A percentile compares a stretch with the other conserved stretches of the same genome.
Evolutionary conservation across 2,888 invertebrate species (phyloP).

Genomic region (Tromatobia lineatoria): DNA sequence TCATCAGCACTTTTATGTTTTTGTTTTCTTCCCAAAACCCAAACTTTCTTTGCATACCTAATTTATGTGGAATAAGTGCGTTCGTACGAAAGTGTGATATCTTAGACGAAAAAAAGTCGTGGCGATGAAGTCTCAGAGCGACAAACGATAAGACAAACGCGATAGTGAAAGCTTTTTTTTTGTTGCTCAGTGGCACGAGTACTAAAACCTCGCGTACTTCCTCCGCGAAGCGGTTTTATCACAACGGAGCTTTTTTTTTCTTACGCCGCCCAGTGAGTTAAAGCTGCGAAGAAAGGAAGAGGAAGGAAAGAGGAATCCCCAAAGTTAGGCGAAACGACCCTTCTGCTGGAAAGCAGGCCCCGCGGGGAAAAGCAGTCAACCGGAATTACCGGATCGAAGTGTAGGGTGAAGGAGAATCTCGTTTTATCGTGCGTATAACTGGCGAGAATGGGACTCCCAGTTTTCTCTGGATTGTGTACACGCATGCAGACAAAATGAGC

Average conservation of each 20-base stretch:
- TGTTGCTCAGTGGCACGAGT: background rate
- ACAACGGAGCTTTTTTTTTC: conserved; percentile 18
- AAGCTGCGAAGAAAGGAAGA: conserved; percentile 17
- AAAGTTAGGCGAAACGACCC: conserved; percentile 35
- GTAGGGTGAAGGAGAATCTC: conserved; percentile 23
- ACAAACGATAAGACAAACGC: conserved; percentile 22
- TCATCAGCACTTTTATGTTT: background rate
- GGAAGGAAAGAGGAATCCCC: conserved; percentile 31
- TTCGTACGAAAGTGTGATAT: background rate
- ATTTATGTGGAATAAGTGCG: conserved; percentile 19
- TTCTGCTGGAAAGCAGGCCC: background rate
- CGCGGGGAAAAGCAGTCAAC: conserved; percentile 28
- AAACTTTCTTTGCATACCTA: conserved; percentile 9
- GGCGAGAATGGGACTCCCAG: conserved; percentile 29
- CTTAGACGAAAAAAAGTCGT: conserved; percentile 8
- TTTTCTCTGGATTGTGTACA: background rate
- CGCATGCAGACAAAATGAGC: background rate
- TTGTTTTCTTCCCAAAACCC: background rate
- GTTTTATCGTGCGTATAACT: conserved; percentile 46
- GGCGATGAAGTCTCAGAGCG: conserved; percentile 27
- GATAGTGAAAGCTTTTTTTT: conserved; percentile 13
- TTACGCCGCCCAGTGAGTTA: background rate
- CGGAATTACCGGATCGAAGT: conserved; percentile 56
- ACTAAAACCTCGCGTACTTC: conserved; percentile 2
- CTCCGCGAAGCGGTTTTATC: conserved; percentile 9